Evolutionary conservation across 1,140 invertebrate genomes (phyloP).

Genomic region (Chironomus striatipennis): DNA sequence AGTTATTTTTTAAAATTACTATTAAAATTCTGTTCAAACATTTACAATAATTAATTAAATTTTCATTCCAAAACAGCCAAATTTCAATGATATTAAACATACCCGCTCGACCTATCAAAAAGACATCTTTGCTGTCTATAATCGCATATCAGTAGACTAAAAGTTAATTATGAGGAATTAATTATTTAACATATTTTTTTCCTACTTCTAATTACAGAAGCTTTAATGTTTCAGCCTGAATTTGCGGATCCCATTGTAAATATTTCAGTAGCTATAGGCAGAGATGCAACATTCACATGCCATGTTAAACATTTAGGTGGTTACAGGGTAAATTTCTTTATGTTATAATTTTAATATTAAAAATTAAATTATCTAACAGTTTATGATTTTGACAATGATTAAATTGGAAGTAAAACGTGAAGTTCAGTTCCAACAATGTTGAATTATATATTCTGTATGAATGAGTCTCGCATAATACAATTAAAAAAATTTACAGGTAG

Average conservation of each 20-base stretch:
- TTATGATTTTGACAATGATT: constrained; percentile 25
- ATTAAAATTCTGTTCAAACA: too few species aligned
- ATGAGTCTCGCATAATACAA: neutral
- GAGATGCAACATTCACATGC: constrained; percentile 81
- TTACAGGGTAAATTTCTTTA: constrained; percentile 68
- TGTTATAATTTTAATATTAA: neutral
- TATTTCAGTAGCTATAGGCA: constrained; percentile 71
- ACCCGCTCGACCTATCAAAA: too few species aligned
- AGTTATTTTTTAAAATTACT: too few species aligned
- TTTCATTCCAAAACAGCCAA: too few species aligned
- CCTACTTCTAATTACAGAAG: constrained; percentile 38
- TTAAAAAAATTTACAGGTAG: constrained; percentile 50
- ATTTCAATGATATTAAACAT: too few species aligned
- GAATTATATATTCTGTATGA: constrained; percentile 21
- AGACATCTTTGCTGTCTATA: too few species aligned
- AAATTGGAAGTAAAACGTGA: constrained; percentile 24
- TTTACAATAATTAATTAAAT: too few species aligned
- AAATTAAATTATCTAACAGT: constrained; percentile 24
- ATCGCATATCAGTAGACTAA: too few species aligned
- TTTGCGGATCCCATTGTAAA: constrained; percentile 74
- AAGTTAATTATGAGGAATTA: neutral
- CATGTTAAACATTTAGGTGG: constrained; percentile 77
- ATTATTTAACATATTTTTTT: neutral
- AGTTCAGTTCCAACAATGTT: neutral
- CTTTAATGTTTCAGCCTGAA: constrained; percentile 69